Evolutionary conservation across 1,140 invertebrate species (phyloP), one percentile per base, ranked within the genome.

Genomic region (Drosophila santomea): DNA sequence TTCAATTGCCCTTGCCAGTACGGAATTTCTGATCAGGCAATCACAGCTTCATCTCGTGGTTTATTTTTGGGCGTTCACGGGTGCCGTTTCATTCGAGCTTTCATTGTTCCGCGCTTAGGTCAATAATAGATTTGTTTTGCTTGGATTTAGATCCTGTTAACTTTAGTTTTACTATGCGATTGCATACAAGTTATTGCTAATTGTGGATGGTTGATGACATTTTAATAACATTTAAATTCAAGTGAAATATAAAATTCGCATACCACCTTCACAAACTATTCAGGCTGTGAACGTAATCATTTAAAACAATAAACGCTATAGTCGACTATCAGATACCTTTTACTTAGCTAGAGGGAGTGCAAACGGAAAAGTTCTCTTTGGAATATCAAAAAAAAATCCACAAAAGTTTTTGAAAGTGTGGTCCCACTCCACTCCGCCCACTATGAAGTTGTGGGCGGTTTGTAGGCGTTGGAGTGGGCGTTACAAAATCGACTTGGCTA

Each of bases 21-120:
- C 23, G 36, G 71, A 74, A 74, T 74, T 74, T 43, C 56, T 74
- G 69, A 74, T 74, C 71, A 74, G 71, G 56, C 68, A 61, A 71
- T 71, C 67, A 71, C 54, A 58, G 25, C 28, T 10, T 10, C 45
- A 50, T 63, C 44, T 14, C 17, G 35, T 25, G 11, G 17, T 50
- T 32, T 20, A 23, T 41, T 68, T 55, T 43, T 32, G 1, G 2
- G 5, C 5, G 17, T 32, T 25, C 14, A n/a, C 20, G 66, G 39
- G 47, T 35, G 20, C 8, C 1, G 28, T 51, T 66, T 50, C 35
- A 17, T 63, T 41, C 12, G 45, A 43, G 14, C 32, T 67, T 63
- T 4, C 23, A 7, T 15, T 23, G 25, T 36, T 11, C 60, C 43
- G 48, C 15, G 25, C 23, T 32, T n/a, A 23, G 25, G 52, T 43